Conservation (phyloP, 2,888 invertebrate species). For the Colletes collaris region DNA sequence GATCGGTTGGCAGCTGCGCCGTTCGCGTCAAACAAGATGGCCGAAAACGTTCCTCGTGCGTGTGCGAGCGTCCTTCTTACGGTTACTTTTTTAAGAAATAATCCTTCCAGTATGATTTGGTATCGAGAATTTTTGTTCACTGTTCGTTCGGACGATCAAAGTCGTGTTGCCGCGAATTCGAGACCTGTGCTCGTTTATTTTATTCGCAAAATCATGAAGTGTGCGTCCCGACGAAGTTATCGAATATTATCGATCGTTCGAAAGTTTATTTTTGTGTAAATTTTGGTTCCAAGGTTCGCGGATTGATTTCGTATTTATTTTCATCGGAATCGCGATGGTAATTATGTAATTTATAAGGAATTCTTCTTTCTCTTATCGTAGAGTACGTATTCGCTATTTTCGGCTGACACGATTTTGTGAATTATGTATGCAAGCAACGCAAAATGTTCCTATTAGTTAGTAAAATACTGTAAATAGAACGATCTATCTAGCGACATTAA, state of each 20-base stretch:
- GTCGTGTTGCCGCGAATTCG: neutral
- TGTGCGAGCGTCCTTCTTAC: constrained; percentile 59
- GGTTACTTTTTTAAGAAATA: constrained; percentile 28
- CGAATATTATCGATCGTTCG: neutral
- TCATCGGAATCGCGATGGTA: neutral
- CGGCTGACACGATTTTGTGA: neutral
- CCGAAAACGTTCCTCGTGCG: constrained; percentile 71
- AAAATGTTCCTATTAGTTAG: constrained; percentile 48
- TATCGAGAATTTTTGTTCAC: constrained; percentile 2
- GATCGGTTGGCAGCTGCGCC: constrained; percentile 75
- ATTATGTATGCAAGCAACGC: neutral
- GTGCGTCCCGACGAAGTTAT: neutral
- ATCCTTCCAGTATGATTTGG: constrained; percentile 32
- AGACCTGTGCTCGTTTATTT: neutral
- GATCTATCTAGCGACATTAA: neutral
- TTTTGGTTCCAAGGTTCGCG: neutral
- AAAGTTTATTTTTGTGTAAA: constrained; percentile 2
- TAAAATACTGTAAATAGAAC: constrained; percentile 25
- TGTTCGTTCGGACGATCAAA: too few species aligned
- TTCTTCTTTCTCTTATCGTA: neutral
- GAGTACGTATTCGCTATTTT: neutral
- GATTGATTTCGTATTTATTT: neutral
- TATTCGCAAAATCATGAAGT: neutral
- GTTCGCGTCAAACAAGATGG: constrained; percentile 78
- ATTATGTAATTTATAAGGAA: constrained; percentile 8